Evolutionary conservation across 2,888 invertebrate species (phyloP).

Genomic region (Caenorhabditis becei): DNA sequence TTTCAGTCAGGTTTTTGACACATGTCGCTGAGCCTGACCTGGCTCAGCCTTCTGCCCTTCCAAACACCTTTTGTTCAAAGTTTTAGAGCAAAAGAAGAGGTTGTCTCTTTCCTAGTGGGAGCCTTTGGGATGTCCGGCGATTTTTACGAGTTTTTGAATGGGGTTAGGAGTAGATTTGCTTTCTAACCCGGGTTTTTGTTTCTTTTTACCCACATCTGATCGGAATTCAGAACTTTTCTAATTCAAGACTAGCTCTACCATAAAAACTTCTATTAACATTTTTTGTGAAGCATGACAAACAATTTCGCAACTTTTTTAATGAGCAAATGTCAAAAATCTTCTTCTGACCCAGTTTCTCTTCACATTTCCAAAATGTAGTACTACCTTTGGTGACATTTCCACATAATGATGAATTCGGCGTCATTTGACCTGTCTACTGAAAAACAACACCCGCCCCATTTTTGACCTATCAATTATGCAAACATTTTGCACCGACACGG

Average conservation of each 20-base stretch:
- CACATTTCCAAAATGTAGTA: too few relatives aligned
- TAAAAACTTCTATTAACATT: too few relatives aligned
- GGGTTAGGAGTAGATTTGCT: slow-evolving; percentile 46
- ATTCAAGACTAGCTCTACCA: too few relatives aligned
- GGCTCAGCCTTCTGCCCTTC: neutral
- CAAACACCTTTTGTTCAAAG: neutral
- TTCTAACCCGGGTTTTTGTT: slow-evolving; percentile 9
- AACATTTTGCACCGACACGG: neutral
- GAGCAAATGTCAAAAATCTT: too few relatives aligned
- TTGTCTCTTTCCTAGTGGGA: neutral
- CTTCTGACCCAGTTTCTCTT: too few relatives aligned
- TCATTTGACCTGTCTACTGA: neutral
- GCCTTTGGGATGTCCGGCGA: slow-evolving; percentile 12
- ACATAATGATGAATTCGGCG: too few relatives aligned
- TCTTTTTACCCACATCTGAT: slow-evolving; percentile 17
- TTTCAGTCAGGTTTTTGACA: slow-evolving; percentile 52
- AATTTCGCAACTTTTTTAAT: too few relatives aligned
- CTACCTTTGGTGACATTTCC: too few relatives aligned
- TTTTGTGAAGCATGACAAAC: too few relatives aligned
- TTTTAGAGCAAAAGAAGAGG: neutral
- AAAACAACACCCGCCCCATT: neutral
- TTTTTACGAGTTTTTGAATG: slow-evolving; percentile 52
- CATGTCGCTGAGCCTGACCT: neutral
- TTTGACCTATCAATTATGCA: slow-evolving; percentile 2
- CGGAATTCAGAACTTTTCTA: too few relatives aligned